These are phyloP conservation scores for Lagenorhynchus albirostris DNA, from an alignment of 2,113 vertebrate genomes.

Conservation along the genomic window DNA sequence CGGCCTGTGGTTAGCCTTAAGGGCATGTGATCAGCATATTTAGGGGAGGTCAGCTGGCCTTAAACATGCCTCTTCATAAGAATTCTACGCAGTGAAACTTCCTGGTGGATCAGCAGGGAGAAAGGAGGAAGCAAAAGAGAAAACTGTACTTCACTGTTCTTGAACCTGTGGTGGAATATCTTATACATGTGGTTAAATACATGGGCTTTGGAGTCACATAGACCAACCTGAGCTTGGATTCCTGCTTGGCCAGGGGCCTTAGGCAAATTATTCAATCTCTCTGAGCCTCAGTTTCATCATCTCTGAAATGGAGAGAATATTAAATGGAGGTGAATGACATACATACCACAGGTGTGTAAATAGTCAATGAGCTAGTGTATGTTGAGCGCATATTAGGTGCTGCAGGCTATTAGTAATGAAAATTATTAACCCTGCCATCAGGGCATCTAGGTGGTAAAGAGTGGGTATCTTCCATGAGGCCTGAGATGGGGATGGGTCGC, in stretches of 20 bases:
- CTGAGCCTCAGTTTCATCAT: background rate
- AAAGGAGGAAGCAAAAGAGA: background rate
- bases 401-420: background rate
- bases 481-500: background rate
- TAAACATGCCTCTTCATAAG: background rate
- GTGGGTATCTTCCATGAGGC: background rate
- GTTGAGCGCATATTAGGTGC: background rate
- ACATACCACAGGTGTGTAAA: background rate
- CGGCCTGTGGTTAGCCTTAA: background rate
- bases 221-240: background rate
- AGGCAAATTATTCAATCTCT: background rate
- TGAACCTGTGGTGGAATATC: background rate
- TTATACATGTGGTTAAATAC: background rate
- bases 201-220: background rate
- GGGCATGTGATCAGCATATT: background rate
- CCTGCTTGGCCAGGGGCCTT: background rate
- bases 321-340: background rate
- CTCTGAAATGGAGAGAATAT: conserved; percentile 10
- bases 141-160: background rate
- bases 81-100: background rate
- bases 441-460: background rate
- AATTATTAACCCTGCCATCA: background rate
- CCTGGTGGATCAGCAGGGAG: background rate
- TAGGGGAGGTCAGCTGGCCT: background rate
- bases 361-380: background rate